Base-by-base conservation (phyloP, 2,888 invertebrate species). In the Heteromurus nitidus region DNA sequence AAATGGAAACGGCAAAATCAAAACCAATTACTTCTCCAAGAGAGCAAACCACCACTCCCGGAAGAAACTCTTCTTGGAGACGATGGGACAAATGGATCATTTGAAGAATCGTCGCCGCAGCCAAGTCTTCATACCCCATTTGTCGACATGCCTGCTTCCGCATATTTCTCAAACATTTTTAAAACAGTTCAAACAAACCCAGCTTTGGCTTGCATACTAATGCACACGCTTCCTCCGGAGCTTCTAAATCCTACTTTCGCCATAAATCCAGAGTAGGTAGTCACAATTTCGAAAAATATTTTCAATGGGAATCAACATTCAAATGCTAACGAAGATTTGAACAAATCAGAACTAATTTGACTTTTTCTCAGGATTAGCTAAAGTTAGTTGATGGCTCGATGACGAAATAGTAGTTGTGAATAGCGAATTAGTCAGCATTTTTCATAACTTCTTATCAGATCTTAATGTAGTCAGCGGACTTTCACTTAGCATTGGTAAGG, bases 1-100 rank as follows among this genome's bases (percentile, higher is more conserved):
- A 91, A 91, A 87, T 91, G 90, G 90, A 91, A 91, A 87, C 88
- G 91, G 13, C 90, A 91, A 86, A 96, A 96, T 89, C 96, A 96
- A 88, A 91, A 80, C 30, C 93, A 96, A 0, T 95, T 96, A 88
- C 95, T 96, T 13, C 72, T 80, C 30, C 80, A 72, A 24, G 80
- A 75, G 24, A 69, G 62, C 18, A 75, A 73, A 28, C 68, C 60
- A 3, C 18, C 60, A 16, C 55, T 72, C 7, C 28, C 36, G 11
- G 67, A 74, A 24, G 65, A 65, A 13, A 16, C 22, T 22, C 16
- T 24, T 24, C 18, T 26, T 24, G 50, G 64, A n/a, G 73, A 53
- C 22, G 74, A 74, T 7, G 73, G 18, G 1, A 1, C 60, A 13
- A 70, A 44, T 11, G 30, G 31, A 13, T 22, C 30, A 1, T n/a